These are phyloP conservation scores for Meloidogyne floridensis DNA, from an alignment of 1,140 invertebrate genomes.

Conservation along the genomic window DNA sequence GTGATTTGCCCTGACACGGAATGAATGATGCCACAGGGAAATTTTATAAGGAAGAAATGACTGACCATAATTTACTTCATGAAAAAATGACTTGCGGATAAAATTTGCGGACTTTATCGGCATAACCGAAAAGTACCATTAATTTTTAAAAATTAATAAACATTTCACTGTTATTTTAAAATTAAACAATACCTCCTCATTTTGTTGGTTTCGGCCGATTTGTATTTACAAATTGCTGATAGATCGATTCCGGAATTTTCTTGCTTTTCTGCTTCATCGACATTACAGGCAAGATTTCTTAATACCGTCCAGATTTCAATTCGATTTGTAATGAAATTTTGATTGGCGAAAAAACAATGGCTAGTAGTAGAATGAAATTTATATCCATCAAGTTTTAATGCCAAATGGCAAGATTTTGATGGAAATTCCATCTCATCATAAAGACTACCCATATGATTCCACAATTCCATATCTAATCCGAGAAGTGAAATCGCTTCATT, in stretches of 20 bases:
- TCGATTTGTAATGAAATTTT: neutral
- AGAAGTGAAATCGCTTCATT: slow-evolving; percentile 4
- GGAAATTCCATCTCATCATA: neutral
- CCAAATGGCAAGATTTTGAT: neutral
- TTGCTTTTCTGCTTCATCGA: neutral
- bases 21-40: too few relatives aligned
- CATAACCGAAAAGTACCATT: too few relatives aligned
- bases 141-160: too few relatives aligned
- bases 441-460: neutral
- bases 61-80: too few relatives aligned
- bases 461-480: neutral
- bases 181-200: neutral
- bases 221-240: neutral
- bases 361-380: neutral
- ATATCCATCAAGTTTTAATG: neutral
- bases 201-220: neutral
- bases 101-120: too few relatives aligned
- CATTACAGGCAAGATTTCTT: neutral
- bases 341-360: neutral
- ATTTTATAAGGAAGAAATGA: too few relatives aligned
- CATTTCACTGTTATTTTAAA: too few relatives aligned
- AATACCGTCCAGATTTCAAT: neutral
- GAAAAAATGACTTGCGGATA: too few relatives aligned
- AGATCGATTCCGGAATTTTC: too few relatives aligned
- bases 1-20: too few relatives aligned